These are phyloP conservation scores for Drosophila siamana DNA, from an alignment of 2,888 invertebrate species.

Conservation along the genomic window DNA sequence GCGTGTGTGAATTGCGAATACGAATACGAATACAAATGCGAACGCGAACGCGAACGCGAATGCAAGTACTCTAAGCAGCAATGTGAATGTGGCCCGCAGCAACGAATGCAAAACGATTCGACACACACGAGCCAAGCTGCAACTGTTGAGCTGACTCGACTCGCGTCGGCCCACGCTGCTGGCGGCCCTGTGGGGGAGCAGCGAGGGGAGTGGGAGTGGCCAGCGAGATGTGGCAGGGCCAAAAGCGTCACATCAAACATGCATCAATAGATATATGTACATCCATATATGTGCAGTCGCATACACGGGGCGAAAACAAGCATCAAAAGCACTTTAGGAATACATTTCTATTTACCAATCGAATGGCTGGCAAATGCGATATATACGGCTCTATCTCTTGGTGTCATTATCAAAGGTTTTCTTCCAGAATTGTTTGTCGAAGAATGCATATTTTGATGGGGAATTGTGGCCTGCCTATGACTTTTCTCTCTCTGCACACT, in stretches of 20 bases:
- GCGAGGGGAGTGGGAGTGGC: slow-evolving; percentile 5
- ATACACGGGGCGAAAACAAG: neutral
- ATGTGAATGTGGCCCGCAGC: slow-evolving; percentile 70
- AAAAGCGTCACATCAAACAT: slow-evolving; percentile 78
- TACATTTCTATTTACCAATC: too few relatives aligned
- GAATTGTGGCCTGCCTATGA: too few relatives aligned
- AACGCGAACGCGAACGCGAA: neutral
- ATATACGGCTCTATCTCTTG: too few relatives aligned
- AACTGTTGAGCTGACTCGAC: slow-evolving; percentile 4
- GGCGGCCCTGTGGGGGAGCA: slow-evolving; percentile 9
- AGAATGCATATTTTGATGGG: too few relatives aligned
- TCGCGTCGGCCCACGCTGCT: slow-evolving; percentile 48
- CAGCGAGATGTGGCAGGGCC: slow-evolving; percentile 29
- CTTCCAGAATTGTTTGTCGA: too few relatives aligned
- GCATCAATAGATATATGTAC: slow-evolving; percentile 69
- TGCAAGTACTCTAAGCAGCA: slow-evolving; percentile 27
- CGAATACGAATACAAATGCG: slow-evolving; percentile 3
- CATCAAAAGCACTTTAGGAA: neutral
- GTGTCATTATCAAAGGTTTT: too few relatives aligned
- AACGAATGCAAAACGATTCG: slow-evolving; percentile 68
- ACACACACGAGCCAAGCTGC: slow-evolving; percentile 53
- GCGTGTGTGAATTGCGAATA: slow-evolving; percentile 40
- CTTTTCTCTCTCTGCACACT: neutral
- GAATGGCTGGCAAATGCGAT: too few relatives aligned
- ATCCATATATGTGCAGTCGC: slow-evolving; percentile 6